phyloP scores from a whole-genome alignment of 2,888 invertebrate species.

The Leucozona laternaria region DNA sequence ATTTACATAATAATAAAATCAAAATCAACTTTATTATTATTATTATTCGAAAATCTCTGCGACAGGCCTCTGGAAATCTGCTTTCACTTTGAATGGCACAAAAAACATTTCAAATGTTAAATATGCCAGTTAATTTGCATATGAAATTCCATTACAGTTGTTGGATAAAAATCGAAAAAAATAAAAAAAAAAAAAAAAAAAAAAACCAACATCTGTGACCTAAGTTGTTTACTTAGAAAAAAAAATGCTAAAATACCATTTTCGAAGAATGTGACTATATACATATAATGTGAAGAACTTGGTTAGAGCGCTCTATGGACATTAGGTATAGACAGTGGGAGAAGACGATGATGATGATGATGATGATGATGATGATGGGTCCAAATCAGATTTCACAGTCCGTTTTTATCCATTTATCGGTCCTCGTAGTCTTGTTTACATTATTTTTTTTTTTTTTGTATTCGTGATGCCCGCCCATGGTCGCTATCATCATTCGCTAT shows the following conservation, averaged over 20 bases:
- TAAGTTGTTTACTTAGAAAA: conserved; percentile 18
- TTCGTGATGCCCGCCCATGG: background rate
- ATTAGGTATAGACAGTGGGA: background rate
- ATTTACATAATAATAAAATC: conserved; percentile 23
- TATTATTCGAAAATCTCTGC: conserved; percentile 2
- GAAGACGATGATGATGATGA: conserved; percentile 2
- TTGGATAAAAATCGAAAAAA: background rate
- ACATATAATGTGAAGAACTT: conserved; percentile 29
- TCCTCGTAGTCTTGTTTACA: background rate
- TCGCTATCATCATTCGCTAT: conserved; percentile 14
- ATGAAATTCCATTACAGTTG: conserved; percentile 24
- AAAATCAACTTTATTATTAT: conserved; percentile 22
- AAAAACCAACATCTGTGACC: conserved; percentile 33
- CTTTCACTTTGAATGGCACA: conserved; percentile 17
- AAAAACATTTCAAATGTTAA: conserved; percentile 40
- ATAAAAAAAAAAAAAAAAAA: background rate
- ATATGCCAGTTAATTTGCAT: conserved; percentile 49
- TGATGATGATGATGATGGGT: conserved; percentile 8
- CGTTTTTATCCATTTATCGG: conserved; percentile 54
- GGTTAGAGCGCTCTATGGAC: background rate
- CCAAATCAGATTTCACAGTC: conserved; percentile 66
- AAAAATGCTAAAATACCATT: conserved; percentile 32
- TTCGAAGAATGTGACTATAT: conserved; percentile 32
- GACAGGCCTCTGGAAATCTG: background rate
- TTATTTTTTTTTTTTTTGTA: background rate